These are phyloP conservation scores for Agapetus fuscipes DNA, from an alignment of 2,888 invertebrate genomes.

Conservation along the genomic window DNA sequence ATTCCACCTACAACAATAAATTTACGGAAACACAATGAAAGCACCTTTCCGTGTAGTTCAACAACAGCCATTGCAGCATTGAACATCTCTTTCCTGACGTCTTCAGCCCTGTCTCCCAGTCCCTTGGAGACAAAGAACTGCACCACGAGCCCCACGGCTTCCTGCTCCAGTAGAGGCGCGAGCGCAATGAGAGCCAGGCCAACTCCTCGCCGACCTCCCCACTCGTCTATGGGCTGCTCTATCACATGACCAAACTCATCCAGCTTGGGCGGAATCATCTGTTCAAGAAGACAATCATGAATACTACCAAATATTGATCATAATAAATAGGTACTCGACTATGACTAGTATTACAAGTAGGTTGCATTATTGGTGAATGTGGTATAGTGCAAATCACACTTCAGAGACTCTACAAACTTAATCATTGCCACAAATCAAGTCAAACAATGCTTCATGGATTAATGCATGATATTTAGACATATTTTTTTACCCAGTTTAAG, in stretches of 20 bases:
- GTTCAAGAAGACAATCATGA: too few species aligned
- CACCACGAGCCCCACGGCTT: constrained; percentile 60
- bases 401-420: too few species aligned
- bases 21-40: too few species aligned
- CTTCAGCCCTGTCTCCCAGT: constrained; percentile 74
- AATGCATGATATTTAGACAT: too few species aligned
- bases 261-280: constrained; percentile 73
- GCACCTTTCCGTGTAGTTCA: constrained; percentile 85
- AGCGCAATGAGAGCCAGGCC: constrained; percentile 74
- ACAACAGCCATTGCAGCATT: constrained; percentile 88
- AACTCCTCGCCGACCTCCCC: constrained; percentile 83
- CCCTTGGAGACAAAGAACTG: constrained; percentile 80
- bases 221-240: constrained; percentile 78
- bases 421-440: too few species aligned
- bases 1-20: too few species aligned
- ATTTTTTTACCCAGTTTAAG: too few species aligned
- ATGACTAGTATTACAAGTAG: not conserved
- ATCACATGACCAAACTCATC: constrained; percentile 90
- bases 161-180: constrained; percentile 58
- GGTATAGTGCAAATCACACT: not conserved
- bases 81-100: constrained; percentile 83
- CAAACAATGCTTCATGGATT: too few species aligned
- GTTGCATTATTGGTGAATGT: not conserved
- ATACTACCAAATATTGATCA: constrained; percentile 1
- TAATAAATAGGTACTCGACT: too few species aligned